Conservation (phyloP, 1,140 invertebrate species). For the Drosophila pseudoananassae region DNA sequence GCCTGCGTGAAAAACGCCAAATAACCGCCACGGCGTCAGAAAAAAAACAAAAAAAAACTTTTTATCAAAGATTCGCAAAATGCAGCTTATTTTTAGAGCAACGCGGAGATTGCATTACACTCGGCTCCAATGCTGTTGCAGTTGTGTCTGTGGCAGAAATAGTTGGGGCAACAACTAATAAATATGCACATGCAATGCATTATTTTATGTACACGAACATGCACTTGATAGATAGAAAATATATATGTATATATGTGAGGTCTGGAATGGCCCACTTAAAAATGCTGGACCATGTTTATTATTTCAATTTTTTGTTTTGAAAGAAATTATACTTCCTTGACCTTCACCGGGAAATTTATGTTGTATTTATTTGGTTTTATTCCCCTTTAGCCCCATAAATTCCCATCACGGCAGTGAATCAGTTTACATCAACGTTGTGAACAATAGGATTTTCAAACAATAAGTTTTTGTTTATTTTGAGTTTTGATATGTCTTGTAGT, state of each 20-base stretch:
- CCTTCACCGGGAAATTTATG: constrained; percentile 1
- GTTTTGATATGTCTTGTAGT: constrained; percentile 10
- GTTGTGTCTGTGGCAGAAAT: constrained; percentile 52
- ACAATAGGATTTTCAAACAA: constrained; percentile 28
- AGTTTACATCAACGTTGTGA: constrained; percentile 41
- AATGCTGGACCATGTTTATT: background rate
- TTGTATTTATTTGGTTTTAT: constrained; percentile 7
- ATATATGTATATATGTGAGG: background rate
- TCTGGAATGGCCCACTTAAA: background rate
- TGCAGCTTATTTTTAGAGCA: constrained; percentile 69
- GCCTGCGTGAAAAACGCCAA: constrained; percentile 61
- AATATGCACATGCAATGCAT: constrained; percentile 38
- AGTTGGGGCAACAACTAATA: constrained; percentile 33
- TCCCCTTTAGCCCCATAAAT: constrained; percentile 31
- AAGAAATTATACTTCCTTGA: background rate
- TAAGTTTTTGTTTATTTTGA: constrained; percentile 40
- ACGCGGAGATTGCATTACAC: constrained; percentile 71
- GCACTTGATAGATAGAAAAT: constrained; percentile 28
- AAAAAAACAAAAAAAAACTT: constrained; percentile 43
- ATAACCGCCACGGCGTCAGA: constrained; percentile 37
- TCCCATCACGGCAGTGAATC: constrained; percentile 34
- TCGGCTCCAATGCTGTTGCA: constrained; percentile 58
- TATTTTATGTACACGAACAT: constrained; percentile 26
- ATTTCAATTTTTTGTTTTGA: constrained; percentile 3
- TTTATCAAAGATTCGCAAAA: constrained; percentile 72